Evolutionary conservation across 2,797 vertebrate genomes (phyloP).

Genomic region (Stomatorhinus walkeri): DNA sequence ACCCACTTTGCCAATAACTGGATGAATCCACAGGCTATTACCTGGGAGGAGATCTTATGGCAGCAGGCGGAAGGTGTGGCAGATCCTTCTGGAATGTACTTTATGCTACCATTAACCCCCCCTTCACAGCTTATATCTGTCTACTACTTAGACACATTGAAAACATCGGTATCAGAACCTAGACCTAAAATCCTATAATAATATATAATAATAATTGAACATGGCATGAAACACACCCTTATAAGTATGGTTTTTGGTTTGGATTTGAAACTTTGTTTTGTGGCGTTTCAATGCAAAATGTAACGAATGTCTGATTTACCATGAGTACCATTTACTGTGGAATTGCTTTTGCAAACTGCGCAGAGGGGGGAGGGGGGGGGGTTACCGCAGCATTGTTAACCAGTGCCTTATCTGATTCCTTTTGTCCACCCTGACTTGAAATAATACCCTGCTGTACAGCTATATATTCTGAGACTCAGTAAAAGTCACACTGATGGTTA

Average conservation of each 20-base stretch:
- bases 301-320: neutral
- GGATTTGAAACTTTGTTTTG: neutral
- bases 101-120: neutral
- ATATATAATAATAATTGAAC: neutral
- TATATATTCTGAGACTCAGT: neutral
- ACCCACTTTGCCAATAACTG: neutral
- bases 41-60: neutral
- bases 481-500: neutral
- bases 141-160: neutral
- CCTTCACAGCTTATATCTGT: neutral
- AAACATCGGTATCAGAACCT: neutral
- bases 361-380: neutral
- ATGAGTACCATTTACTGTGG: neutral
- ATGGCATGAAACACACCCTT: neutral
- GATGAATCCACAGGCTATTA: neutral
- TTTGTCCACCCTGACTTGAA: neutral
- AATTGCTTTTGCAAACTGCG: neutral
- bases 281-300: neutral
- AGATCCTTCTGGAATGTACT: neutral
- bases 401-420: neutral
- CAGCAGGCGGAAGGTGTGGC: neutral
- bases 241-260: neutral
- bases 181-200: neutral
- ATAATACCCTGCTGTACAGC: neutral
- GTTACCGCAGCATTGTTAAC: neutral